These are phyloP conservation scores for Sympetrum striolatum DNA, from an alignment of 2,888 invertebrate species.

Conservation along the genomic window DNA sequence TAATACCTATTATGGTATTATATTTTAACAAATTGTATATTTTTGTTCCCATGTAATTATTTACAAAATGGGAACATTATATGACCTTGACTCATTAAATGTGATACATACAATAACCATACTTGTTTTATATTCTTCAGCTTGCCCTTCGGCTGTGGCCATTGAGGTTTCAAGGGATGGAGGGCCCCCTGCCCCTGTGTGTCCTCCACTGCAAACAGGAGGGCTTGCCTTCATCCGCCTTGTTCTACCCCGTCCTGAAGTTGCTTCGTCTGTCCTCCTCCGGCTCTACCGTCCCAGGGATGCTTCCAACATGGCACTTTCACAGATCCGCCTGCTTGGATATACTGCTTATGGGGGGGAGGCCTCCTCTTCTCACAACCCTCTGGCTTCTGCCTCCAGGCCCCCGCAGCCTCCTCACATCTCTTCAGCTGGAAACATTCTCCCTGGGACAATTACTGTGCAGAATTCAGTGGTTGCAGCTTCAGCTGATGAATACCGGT, in stretches of 20 bases:
- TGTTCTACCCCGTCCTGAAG: slow-evolving; percentile 81
- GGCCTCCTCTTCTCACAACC: slow-evolving; percentile 52
- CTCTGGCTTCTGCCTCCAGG: not conserved
- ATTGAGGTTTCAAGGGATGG: slow-evolving; percentile 85
- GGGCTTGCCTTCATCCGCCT: slow-evolving; percentile 88
- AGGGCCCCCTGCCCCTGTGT: slow-evolving; percentile 78
- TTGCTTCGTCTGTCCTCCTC: slow-evolving; percentile 82
- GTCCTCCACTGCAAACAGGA: slow-evolving; percentile 84
- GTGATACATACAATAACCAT: too few relatives aligned
- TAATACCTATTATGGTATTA: too few relatives aligned
- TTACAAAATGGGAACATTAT: too few relatives aligned
- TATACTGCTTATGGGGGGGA: slow-evolving; percentile 77
- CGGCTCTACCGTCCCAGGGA: slow-evolving; percentile 84
- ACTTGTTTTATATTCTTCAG: slow-evolving; percentile 58
- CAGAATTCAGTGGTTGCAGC: slow-evolving; percentile 54
- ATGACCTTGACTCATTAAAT: too few relatives aligned
- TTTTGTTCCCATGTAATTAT: too few relatives aligned
- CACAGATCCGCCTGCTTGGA: slow-evolving; percentile 85
- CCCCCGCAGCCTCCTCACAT: slow-evolving; percentile 7
- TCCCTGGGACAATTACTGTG: not conserved
- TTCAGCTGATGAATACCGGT: slow-evolving; percentile 63
- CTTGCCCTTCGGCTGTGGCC: slow-evolving; percentile 88
- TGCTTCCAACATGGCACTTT: slow-evolving; percentile 86
- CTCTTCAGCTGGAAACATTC: not conserved
- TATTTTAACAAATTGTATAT: too few relatives aligned